Evolutionary conservation across 2,113 vertebrate species (phyloP).

Genomic region (Pseudorhombus dupliciocellatus): DNA sequence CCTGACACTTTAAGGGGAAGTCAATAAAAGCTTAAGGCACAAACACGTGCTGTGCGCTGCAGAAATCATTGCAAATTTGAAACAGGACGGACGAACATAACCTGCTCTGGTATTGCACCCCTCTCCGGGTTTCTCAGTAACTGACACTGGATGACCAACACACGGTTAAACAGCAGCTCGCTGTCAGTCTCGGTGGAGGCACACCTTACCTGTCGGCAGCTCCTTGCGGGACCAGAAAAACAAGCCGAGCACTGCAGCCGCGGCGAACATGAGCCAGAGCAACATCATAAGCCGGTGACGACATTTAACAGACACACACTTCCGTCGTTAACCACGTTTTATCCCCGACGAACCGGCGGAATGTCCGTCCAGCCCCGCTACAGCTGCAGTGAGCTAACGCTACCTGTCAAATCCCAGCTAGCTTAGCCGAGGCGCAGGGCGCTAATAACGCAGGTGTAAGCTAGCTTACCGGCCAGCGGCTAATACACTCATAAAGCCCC

Average conservation of each 20-base stretch:
- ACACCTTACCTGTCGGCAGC: conserved; percentile 61
- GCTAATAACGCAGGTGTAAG: conserved; percentile 19
- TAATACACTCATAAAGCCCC: conserved; percentile 18
- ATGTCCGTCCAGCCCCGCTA: too few relatives aligned
- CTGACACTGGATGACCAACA: background rate
- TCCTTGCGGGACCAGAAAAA: conserved; percentile 79
- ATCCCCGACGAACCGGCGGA: too few relatives aligned
- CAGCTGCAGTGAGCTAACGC: background rate
- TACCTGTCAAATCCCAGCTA: conserved; percentile 19
- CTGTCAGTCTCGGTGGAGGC: conserved; percentile 3
- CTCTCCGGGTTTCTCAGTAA: too few relatives aligned
- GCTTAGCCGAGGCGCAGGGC: background rate
- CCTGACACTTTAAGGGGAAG: too few relatives aligned
- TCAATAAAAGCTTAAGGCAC: too few relatives aligned
- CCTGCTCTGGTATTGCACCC: background rate
- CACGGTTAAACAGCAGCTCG: background rate
- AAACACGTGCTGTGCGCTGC: too few relatives aligned
- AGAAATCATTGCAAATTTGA: too few relatives aligned
- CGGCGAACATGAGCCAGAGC: conserved; percentile 24
- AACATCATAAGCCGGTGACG: background rate
- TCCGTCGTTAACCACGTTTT: background rate
- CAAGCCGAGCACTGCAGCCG: conserved; percentile 58
- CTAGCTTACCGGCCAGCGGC: conserved; percentile 21
- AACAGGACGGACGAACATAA: background rate
- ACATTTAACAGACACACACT: too few relatives aligned